These are phyloP conservation scores for Salvelinus fontinalis DNA, from an alignment of 2,113 vertebrate genomes.

Conservation along the genomic window DNA sequence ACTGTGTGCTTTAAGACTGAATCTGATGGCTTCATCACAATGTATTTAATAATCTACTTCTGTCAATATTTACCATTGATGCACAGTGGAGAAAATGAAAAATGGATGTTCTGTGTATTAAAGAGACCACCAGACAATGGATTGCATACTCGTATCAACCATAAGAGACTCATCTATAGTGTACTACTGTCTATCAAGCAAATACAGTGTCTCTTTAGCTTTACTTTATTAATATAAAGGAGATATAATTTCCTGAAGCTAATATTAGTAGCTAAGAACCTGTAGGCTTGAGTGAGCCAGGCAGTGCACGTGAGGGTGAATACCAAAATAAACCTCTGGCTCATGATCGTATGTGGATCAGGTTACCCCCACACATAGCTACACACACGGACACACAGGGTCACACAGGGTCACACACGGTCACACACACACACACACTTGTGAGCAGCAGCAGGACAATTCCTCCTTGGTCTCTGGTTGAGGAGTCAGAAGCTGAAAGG, in stretches of 20 bases:
- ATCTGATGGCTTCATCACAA: not conserved
- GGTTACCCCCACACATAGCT: not conserved
- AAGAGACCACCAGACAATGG: not conserved
- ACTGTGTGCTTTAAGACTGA: not conserved
- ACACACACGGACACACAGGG: not conserved
- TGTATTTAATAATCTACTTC: not conserved
- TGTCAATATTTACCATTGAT: not conserved
- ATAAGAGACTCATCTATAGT: too few species aligned
- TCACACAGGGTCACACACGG: not conserved
- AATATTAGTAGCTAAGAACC: too few species aligned
- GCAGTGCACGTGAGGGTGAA: too few species aligned
- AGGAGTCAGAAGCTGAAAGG: conserved; percentile 3
- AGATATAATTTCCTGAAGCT: too few species aligned
- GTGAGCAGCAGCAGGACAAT: not conserved
- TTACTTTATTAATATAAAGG: too few species aligned
- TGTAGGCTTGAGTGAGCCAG: too few species aligned
- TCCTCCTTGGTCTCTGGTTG: not conserved
- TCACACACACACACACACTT: not conserved
- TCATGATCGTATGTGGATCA: too few species aligned
- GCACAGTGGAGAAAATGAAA: not conserved
- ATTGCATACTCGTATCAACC: too few species aligned
- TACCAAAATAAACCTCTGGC: too few species aligned
- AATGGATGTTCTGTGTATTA: not conserved
- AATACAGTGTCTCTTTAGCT: too few species aligned
- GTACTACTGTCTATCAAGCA: too few species aligned